A percentile compares a stretch with the other conserved stretches of the same genome.
Evolutionary conservation across 2,888 invertebrate genomes (phyloP).

Genomic region (Acanthoscelides obtectus): DNA sequence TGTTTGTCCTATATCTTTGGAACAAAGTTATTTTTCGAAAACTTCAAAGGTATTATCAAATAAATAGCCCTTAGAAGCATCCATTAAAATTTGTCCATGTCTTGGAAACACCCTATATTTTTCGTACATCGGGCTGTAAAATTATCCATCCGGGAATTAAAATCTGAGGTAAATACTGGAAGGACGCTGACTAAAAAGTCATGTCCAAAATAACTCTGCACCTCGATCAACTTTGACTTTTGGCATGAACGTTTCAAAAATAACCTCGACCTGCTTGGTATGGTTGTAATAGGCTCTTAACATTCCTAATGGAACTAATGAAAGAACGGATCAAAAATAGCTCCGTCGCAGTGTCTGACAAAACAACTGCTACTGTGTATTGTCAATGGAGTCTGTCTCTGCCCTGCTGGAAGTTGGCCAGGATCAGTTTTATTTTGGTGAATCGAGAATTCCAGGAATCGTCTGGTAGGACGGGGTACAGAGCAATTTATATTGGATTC

Average conservation of each 20-base stretch:
- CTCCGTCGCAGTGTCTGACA: not conserved
- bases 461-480: slow-evolving; percentile 1
- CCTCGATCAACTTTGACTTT: not conserved
- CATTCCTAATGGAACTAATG: not conserved
- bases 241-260: not conserved
- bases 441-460: slow-evolving; percentile 16
- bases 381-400: slow-evolving; percentile 15
- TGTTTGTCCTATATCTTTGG: no score
- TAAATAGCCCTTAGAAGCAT: no score
- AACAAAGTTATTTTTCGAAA: no score
- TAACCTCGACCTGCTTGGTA: not conserved
- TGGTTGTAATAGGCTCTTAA: not conserved
- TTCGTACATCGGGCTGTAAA: no score
- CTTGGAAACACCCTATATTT: no score
- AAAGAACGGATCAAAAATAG: not conserved
- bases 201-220: not conserved
- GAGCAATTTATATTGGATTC: not conserved
- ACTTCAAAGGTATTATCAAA: no score
- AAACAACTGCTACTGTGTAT: not conserved
- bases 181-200: not conserved
- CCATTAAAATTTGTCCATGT: no score
- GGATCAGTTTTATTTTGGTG: slow-evolving; percentile 10
- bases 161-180: not conserved
- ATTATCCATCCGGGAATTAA: not conserved
- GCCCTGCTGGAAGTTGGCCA: slow-evolving; percentile 14